phyloP scores from a whole-genome alignment of 1,140 invertebrate genomes.

The Sarcophaga bullata region DNA sequence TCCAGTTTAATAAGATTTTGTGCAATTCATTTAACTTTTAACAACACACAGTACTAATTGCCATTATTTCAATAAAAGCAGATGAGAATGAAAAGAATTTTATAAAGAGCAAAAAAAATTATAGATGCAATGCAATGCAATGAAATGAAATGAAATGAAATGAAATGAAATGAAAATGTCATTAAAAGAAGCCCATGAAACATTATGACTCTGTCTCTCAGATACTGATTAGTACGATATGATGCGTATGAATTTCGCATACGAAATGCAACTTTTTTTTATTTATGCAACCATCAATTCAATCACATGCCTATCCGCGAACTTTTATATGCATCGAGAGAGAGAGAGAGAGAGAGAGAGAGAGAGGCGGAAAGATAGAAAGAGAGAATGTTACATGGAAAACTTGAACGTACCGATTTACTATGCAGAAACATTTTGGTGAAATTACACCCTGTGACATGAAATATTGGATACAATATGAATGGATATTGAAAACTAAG shows the following conservation, averaged over 20 bases:
- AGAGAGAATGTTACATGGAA: too few relatives aligned
- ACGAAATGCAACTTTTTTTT: background rate
- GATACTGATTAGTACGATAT: slow-evolving; percentile 33
- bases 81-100: background rate
- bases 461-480: too few relatives aligned
- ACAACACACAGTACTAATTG: slow-evolving; percentile 37
- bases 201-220: background rate
- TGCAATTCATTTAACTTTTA: slow-evolving; percentile 38
- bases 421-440: background rate
- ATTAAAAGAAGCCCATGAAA: slow-evolving; percentile 29
- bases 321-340: too few relatives aligned
- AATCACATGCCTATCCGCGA: too few relatives aligned
- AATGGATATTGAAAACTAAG: too few relatives aligned
- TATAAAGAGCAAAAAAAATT: background rate
- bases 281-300: background rate
- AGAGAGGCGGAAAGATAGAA: too few relatives aligned
- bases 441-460: background rate
- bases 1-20: slow-evolving; percentile 36
- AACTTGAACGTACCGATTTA: background rate
- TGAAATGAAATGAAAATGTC: slow-evolving; percentile 30
- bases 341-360: too few relatives aligned
- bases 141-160: slow-evolving; percentile 31
- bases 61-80: background rate
- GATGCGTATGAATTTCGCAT: background rate
- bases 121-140: slow-evolving; percentile 10